These are phyloP conservation scores for Mus spicilegus DNA, from an alignment of 2,113 vertebrate genomes.

Conservation along the genomic window DNA sequence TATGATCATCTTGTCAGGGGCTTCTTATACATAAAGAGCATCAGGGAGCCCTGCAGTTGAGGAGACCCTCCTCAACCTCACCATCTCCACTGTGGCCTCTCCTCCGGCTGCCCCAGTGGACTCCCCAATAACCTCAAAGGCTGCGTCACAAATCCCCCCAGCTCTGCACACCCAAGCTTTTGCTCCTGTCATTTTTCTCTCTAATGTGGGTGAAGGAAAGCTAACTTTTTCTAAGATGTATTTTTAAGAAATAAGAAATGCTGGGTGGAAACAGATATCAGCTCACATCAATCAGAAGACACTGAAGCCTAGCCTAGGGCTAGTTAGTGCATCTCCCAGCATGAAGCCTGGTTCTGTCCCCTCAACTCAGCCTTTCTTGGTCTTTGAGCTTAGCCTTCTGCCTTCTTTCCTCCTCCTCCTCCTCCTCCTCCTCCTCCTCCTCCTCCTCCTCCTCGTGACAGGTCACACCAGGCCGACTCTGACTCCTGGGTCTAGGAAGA, in stretches of 20 bases:
- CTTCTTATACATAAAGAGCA: not conserved
- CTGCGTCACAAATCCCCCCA: not conserved
- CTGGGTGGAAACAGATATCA: not conserved
- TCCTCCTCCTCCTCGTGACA: not conserved
- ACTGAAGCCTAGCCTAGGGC: not conserved
- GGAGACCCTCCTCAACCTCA: not conserved
- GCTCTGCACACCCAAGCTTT: not conserved
- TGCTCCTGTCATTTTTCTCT: not conserved
- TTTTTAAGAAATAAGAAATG: constrained; percentile 16
- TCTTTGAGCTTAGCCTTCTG: not conserved
- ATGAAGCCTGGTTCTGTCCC: not conserved
- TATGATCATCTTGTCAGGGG: not conserved
- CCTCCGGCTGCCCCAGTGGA: not conserved
- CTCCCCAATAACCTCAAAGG: not conserved
- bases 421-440: not conserved
- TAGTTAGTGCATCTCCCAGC: accelerated
- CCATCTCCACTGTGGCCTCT: not conserved
- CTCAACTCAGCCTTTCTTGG: not conserved
- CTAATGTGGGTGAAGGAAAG: not conserved
- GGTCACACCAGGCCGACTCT: not conserved
- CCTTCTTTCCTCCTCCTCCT: not conserved
- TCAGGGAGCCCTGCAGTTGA: not conserved
- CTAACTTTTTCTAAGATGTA: not conserved
- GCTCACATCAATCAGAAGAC: too few relatives aligned
- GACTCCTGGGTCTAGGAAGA: not conserved